phyloP scores from a whole-genome alignment of 2,797 vertebrate genomes.

The Holocentrus rufus region DNA sequence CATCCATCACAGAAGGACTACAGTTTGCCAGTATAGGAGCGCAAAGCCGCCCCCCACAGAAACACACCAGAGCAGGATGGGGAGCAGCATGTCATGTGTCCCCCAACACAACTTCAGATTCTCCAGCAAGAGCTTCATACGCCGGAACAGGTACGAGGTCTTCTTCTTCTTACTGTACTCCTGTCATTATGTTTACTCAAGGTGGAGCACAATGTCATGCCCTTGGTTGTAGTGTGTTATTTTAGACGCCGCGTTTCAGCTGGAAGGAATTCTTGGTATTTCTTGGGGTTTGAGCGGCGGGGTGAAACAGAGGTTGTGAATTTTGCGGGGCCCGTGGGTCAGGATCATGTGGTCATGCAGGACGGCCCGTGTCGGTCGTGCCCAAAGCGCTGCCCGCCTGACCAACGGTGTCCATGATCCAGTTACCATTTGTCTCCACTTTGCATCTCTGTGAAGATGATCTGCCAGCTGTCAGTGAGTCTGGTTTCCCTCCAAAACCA shows the following conservation, averaged over 20 bases:
- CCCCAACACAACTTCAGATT: constrained; percentile 85
- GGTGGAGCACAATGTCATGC: constrained; percentile 32
- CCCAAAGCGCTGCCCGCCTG: constrained; percentile 54
- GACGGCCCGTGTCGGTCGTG: constrained; percentile 48
- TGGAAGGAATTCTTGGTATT: constrained; percentile 69
- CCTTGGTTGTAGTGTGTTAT: constrained; percentile 53
- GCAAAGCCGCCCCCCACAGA: constrained; percentile 30
- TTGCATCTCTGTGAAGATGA: constrained; percentile 70
- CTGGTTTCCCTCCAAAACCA: constrained; percentile 65
- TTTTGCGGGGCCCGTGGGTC: constrained; percentile 48
- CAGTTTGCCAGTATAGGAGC: constrained; percentile 41
- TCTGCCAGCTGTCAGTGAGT: constrained; percentile 69
- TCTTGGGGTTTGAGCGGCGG: constrained; percentile 57
- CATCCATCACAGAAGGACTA: constrained; percentile 59
- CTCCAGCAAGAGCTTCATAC: constrained; percentile 86
- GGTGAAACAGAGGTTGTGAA: constrained; percentile 67
- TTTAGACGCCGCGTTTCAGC: constrained; percentile 53
- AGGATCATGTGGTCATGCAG: constrained; percentile 66
- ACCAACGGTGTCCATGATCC: constrained; percentile 74
- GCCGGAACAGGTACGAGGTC: constrained; percentile 83
- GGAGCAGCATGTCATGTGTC: constrained; percentile 86
- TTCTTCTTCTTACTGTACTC: constrained; percentile 24
- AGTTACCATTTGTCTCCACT: constrained; percentile 73
- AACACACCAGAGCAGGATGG: constrained; percentile 75
- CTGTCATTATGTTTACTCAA: constrained; percentile 19